phyloP scores from a whole-genome alignment of 2,113 vertebrate species.

The Leucopsar rothschildi region DNA sequence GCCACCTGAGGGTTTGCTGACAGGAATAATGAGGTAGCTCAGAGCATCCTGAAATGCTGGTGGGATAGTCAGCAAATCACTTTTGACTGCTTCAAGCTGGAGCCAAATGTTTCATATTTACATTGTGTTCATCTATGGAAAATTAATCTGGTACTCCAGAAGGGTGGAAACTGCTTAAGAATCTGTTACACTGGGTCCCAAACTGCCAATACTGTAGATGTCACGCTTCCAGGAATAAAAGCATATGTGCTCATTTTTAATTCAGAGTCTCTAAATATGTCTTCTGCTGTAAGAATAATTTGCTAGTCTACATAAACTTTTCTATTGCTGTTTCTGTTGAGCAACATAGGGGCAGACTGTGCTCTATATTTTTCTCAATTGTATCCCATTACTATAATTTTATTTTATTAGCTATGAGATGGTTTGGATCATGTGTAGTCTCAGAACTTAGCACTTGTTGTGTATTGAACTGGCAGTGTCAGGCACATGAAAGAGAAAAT shows the following conservation, averaged over 20 bases:
- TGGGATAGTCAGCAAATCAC: slow-evolving; percentile 16
- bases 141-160: slow-evolving; percentile 59
- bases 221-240: slow-evolving; percentile 47
- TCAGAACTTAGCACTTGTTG: not conserved
- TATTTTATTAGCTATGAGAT: not conserved
- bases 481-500: not conserved
- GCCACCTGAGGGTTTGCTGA: not conserved
- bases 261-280: slow-evolving; percentile 34
- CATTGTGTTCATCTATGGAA: slow-evolving; percentile 6
- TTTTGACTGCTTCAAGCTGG: not conserved
- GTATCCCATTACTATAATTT: not conserved
- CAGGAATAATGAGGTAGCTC: slow-evolving; percentile 1
- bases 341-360: not conserved
- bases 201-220: slow-evolving; percentile 20
- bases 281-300: slow-evolving; percentile 29
- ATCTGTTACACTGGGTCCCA: slow-evolving; percentile 24
- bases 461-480: not conserved
- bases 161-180: slow-evolving; percentile 45
- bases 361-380: not conserved
- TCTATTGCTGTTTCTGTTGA: slow-evolving; percentile 9
- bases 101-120: slow-evolving; percentile 54
- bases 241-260: slow-evolving; percentile 57
- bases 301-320: slow-evolving; percentile 19
- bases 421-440: not conserved
- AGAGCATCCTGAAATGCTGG: not conserved